phyloP scores from a whole-genome alignment of 2,888 invertebrate genomes.

The Scaptodrosophila latifasciaeformis region DNA sequence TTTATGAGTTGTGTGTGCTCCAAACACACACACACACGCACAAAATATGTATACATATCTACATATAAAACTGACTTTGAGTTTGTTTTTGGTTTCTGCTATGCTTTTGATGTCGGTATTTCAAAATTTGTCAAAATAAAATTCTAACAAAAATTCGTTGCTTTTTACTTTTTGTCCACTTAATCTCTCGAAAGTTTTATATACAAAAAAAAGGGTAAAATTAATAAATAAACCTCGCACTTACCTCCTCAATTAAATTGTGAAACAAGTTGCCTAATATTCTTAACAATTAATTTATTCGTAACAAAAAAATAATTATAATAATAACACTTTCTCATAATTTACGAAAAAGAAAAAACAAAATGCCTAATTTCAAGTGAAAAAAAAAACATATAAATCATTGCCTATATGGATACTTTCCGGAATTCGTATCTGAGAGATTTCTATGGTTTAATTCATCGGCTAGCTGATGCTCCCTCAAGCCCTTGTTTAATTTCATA shows the following conservation, averaged over 20 bases:
- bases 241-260: too few relatives aligned
- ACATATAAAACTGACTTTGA: slow-evolving; percentile 3
- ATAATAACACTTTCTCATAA: too few relatives aligned
- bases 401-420: slow-evolving; percentile 18
- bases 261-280: too few relatives aligned
- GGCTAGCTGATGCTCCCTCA: slow-evolving; percentile 31
- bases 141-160: slow-evolving; percentile 48
- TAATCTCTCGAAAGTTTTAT: too few relatives aligned
- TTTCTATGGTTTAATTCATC: neutral
- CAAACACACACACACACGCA: neutral
- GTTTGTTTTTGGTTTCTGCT: neutral
- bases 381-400: slow-evolving; percentile 18
- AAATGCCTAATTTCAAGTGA: neutral
- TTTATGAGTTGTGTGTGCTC: neutral
- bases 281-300: too few relatives aligned
- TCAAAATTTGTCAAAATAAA: neutral
- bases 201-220: too few relatives aligned
- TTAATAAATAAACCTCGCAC: too few relatives aligned
- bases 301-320: too few relatives aligned
- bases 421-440: slow-evolving; percentile 3
- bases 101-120: neutral
- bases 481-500: slow-evolving; percentile 44
- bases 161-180: too few relatives aligned
- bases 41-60: neutral
- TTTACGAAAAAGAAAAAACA: too few relatives aligned